Conservation (phyloP, 2,888 invertebrate genomes). For the Scaptodrosophila latifasciaeformis region DNA sequence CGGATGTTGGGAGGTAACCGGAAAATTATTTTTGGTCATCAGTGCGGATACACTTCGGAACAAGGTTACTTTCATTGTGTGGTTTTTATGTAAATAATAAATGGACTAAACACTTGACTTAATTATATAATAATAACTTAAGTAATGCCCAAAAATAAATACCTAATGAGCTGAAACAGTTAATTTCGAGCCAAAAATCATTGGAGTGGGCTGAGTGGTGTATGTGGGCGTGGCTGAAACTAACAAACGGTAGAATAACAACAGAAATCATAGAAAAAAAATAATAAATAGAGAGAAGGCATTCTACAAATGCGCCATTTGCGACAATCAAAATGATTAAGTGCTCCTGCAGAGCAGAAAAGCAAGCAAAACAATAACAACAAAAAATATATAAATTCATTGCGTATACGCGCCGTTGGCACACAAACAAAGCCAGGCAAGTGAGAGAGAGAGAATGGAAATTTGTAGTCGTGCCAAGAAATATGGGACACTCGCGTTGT, state of each 20-base stretch:
- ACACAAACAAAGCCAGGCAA: background rate
- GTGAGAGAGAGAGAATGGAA: background rate
- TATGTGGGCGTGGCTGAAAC: background rate
- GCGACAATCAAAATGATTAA: constrained; percentile 66
- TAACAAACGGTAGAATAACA: background rate
- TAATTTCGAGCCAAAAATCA: constrained; percentile 1
- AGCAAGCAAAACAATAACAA: constrained; percentile 3
- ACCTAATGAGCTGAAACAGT: constrained; percentile 54
- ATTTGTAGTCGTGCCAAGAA: too few species aligned
- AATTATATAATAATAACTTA: constrained; percentile 55
- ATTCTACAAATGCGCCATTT: constrained; percentile 45
- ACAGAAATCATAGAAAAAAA: background rate
- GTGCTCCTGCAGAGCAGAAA: constrained; percentile 31
- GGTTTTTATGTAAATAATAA: constrained; percentile 28
- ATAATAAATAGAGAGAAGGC: background rate
- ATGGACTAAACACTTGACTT: constrained; percentile 39
- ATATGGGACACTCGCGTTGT: too few species aligned
- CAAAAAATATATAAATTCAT: constrained; percentile 11
- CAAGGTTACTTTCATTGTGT: background rate
- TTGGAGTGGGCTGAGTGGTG: too few species aligned
- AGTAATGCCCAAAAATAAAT: constrained; percentile 44
- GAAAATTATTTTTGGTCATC: too few species aligned
- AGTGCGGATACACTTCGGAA: background rate
- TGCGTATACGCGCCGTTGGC: constrained; percentile 58
- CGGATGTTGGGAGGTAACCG: too few species aligned